Evolutionary conservation across 2,888 invertebrate species (phyloP).

Genomic region (Caenorhabditis sinica): DNA sequence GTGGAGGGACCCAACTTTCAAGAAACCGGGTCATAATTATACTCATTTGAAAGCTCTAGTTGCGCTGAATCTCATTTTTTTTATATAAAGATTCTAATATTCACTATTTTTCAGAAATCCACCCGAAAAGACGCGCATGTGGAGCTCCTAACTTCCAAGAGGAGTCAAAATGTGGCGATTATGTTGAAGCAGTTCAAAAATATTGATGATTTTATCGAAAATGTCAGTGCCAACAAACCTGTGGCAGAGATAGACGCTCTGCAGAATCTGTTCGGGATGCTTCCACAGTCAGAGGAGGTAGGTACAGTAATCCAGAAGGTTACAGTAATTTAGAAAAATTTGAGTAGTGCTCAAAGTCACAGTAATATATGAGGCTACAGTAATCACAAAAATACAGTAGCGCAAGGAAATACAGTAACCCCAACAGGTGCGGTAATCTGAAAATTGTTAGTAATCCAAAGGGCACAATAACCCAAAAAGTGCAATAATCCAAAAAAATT

Average conservation of each 20-base stretch:
- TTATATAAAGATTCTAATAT: neutral
- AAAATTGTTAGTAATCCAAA: too few relatives aligned
- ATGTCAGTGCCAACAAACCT: constrained; percentile 32
- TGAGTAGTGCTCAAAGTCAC: too few relatives aligned
- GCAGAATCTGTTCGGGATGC: constrained; percentile 63
- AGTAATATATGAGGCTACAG: neutral
- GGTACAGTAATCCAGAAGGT: neutral
- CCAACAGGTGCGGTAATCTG: neutral
- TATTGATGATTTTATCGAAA: constrained; percentile 62
- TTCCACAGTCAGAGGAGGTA: constrained; percentile 70
- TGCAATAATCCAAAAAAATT: too few relatives aligned
- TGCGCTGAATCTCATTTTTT: neutral
- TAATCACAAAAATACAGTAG: neutral
- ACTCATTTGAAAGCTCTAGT: neutral
- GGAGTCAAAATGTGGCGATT: constrained; percentile 74
- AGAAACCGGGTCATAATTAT: neutral
- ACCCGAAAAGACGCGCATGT: constrained; percentile 60
- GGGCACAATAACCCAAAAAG: too few relatives aligned
- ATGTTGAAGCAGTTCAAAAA: constrained; percentile 75
- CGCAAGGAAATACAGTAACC: too few relatives aligned
- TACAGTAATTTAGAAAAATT: neutral
- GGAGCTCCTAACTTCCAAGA: constrained; percentile 71
- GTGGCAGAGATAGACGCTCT: constrained; percentile 65
- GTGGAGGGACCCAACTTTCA: too few relatives aligned
- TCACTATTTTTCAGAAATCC: constrained; percentile 33